Conservation (phyloP, 2,797 vertebrate species). For the Apodemus agrarius region DNA sequence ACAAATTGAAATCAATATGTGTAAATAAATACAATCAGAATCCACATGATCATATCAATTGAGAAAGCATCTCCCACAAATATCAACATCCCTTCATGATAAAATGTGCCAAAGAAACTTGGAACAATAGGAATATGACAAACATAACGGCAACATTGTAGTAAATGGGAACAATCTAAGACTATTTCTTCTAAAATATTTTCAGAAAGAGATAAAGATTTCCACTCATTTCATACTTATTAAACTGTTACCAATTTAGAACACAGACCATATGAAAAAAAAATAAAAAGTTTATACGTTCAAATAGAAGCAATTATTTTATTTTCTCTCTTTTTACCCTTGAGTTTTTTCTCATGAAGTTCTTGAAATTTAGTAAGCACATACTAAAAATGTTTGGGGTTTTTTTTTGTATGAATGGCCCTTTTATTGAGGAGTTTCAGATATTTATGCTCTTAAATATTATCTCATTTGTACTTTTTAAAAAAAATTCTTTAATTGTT, state of each 20-base stretch:
- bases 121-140: background rate
- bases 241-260: background rate
- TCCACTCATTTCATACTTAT: background rate
- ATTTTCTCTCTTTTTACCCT: background rate
- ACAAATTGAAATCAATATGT: background rate
- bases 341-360: background rate
- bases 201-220: background rate
- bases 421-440: background rate
- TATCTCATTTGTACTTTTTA: background rate
- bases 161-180: background rate
- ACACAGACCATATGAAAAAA: background rate
- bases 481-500: too few species aligned
- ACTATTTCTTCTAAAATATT: background rate
- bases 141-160: background rate
- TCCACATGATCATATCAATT: background rate
- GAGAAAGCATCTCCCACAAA: background rate
- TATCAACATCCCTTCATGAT: background rate
- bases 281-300: background rate
- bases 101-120: background rate
- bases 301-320: background rate
- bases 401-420: too few species aligned
- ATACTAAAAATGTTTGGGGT: background rate
- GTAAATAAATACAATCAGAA: background rate
- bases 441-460: background rate
- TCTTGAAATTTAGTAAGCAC: background rate